Evolutionary conservation across 2,113 vertebrate species (phyloP).

Genomic region (Lophochroa leadbeateri): DNA sequence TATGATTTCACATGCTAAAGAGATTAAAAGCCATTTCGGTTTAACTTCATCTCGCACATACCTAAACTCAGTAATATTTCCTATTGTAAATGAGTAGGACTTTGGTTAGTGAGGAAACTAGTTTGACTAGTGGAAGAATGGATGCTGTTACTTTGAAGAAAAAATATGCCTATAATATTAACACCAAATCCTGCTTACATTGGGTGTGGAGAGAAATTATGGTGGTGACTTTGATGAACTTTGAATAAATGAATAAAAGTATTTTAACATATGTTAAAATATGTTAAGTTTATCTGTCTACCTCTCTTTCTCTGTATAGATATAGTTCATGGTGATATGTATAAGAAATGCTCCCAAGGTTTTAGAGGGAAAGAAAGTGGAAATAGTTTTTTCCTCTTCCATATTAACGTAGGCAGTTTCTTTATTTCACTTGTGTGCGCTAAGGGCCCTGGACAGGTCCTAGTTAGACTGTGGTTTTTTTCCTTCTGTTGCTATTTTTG

Average conservation of each 20-base stretch:
- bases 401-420: not conserved
- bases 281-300: not conserved
- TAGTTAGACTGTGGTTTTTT: not conserved
- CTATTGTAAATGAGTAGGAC: not conserved
- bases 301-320: not conserved
- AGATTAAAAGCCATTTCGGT: not conserved
- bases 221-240: not conserved
- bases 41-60: not conserved
- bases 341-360: not conserved
- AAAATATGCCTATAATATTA: not conserved
- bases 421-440: not conserved
- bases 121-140: not conserved
- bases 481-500: not conserved
- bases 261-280: not conserved
- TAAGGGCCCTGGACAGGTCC: not conserved
- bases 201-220: not conserved
- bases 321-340: not conserved
- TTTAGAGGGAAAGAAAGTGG: not conserved
- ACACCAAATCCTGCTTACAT: not conserved
- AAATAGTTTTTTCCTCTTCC: not conserved
- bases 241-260: not conserved
- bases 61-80: not conserved
- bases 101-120: not conserved
- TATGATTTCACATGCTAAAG: not conserved
- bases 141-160: not conserved